Conservation (phyloP, 2,888 invertebrate species). For the Cephus pulcher region DNA sequence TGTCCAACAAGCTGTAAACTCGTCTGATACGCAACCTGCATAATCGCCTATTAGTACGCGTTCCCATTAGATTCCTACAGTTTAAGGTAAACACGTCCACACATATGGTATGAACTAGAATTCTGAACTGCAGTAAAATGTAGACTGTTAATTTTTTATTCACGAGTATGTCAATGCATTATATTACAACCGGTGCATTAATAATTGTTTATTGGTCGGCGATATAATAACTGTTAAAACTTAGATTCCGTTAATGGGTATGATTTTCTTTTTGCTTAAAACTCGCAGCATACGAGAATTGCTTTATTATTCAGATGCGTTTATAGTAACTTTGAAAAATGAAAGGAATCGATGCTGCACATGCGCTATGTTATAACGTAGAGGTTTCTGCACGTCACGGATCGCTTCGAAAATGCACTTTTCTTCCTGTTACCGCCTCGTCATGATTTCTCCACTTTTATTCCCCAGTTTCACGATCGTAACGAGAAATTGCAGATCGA, state of each 20-base stretch:
- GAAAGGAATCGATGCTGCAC: neutral
- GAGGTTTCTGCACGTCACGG: neutral
- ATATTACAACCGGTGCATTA: neutral
- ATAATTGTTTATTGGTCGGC: neutral
- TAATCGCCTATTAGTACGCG: neutral
- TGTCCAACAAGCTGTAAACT: neutral
- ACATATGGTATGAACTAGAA: neutral
- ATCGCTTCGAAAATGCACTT: neutral
- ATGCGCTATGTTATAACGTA: neutral
- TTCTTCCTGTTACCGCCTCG: neutral
- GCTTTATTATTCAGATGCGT: neutral
- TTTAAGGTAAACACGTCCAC: neutral
- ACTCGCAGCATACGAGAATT: neutral
- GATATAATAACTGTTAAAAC: neutral
- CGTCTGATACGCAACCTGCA: neutral
- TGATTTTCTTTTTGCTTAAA: neutral
- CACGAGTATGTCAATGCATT: neutral
- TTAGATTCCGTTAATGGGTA: neutral
- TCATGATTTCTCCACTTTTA: conserved; percentile 8
- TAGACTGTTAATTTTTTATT: neutral
- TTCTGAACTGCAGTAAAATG: neutral
- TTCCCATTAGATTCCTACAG: neutral
- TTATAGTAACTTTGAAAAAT: neutral
- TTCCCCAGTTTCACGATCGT: neutral
- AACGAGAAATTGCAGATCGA: neutral